phyloP scores from a whole-genome alignment of 2,888 invertebrate genomes.

The Eugnorisma glareosa region DNA sequence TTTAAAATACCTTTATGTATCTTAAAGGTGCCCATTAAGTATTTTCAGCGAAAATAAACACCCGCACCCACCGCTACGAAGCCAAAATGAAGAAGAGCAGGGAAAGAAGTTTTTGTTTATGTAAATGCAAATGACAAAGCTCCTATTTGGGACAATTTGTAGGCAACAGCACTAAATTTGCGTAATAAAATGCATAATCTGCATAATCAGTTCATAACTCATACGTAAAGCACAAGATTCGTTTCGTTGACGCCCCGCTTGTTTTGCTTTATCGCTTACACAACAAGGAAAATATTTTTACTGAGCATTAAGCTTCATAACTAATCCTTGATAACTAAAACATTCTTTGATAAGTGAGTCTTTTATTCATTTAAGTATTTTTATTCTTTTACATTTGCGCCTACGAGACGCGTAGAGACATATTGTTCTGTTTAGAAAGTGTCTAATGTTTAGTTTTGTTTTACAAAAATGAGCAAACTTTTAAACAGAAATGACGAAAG shows the following conservation, averaged over 20 bases:
- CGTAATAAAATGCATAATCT: slow-evolving; percentile 79
- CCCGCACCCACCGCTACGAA: background rate
- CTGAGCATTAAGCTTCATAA: slow-evolving; percentile 49
- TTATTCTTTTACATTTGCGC: slow-evolving; percentile 1
- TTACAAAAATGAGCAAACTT: slow-evolving; percentile 28
- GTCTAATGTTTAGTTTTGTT: background rate
- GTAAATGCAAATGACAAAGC: slow-evolving; percentile 23
- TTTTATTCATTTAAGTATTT: slow-evolving; percentile 20
- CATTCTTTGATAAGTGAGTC: slow-evolving; percentile 58
- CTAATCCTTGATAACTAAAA: slow-evolving; percentile 63
- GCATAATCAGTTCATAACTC: slow-evolving; percentile 83
- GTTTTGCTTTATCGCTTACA: slow-evolving; percentile 42
- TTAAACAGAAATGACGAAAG: slow-evolving; percentile 66
- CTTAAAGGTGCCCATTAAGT: background rate
- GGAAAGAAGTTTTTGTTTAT: slow-evolving; percentile 27
- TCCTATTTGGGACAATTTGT: slow-evolving; percentile 81
- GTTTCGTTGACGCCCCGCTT: slow-evolving; percentile 68
- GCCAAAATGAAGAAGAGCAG: slow-evolving; percentile 19
- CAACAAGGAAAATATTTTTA: slow-evolving; percentile 64
- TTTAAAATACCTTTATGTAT: background rate
- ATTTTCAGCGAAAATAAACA: slow-evolving; percentile 2
- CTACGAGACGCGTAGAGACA: background rate
- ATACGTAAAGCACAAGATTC: slow-evolving; percentile 70
- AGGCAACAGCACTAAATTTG: slow-evolving; percentile 76
- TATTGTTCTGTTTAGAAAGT: background rate